These are phyloP conservation scores for Melinaea menophilus DNA, from an alignment of 2,888 invertebrate species.

Conservation along the genomic window DNA sequence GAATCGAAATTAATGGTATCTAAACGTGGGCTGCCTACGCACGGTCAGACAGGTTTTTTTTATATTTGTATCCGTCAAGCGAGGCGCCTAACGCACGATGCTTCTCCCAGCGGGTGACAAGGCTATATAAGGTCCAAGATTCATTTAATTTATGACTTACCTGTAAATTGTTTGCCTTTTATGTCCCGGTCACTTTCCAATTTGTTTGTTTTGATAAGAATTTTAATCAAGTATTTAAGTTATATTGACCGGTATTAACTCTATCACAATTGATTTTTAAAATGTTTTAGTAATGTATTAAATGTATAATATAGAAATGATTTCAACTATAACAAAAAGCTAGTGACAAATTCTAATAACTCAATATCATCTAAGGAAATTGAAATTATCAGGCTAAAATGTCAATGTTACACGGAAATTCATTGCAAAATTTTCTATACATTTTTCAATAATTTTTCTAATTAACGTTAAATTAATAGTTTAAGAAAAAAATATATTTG, in stretches of 20 bases:
- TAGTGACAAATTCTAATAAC: too few species aligned
- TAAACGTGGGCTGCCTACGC: constrained; percentile 56
- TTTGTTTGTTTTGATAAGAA: constrained; percentile 30
- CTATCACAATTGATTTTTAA: background rate
- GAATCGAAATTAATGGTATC: constrained; percentile 58
- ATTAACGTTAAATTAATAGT: too few species aligned
- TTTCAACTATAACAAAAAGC: too few species aligned
- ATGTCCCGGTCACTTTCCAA: constrained; percentile 29
- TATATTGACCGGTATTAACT: constrained; percentile 8
- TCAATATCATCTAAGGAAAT: too few species aligned
- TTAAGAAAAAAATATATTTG: too few species aligned
- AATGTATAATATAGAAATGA: too few species aligned
- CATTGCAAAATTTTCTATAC: too few species aligned
- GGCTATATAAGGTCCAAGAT: constrained; percentile 44
- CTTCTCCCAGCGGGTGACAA: constrained; percentile 59
- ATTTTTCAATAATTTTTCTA: too few species aligned
- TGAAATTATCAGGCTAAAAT: too few species aligned
- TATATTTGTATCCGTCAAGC: constrained; percentile 60
- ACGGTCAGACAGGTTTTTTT: constrained; percentile 44
- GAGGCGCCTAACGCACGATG: constrained; percentile 60
- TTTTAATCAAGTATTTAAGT: background rate
- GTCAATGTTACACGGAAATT: too few species aligned
- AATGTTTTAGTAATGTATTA: too few species aligned
- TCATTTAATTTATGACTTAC: constrained; percentile 62
- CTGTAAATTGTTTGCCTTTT: constrained; percentile 49